Percentiles rank a stretch among this genome's conserved stretches.
Evolutionary conservation across 2,113 vertebrate species (phyloP).

Genomic region (Panthera tigris): DNA sequence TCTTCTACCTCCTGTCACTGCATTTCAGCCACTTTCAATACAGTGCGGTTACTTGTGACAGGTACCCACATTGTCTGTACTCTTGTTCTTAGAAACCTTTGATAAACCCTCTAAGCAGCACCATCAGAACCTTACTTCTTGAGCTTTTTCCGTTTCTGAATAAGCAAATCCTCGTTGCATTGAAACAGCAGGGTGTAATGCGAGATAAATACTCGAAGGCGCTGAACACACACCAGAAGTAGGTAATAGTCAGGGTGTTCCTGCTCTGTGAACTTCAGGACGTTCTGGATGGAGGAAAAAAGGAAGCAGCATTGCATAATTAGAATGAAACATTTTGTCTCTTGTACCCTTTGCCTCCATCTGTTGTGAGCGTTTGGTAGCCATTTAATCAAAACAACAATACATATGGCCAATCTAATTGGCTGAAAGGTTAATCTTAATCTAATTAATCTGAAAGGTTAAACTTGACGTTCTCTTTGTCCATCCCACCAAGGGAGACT

Average conservation of each 20-base stretch:
- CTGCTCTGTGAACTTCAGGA: constrained; percentile 94
- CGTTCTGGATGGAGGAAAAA: constrained; percentile 85
- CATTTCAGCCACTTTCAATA: neutral
- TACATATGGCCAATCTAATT: neutral
- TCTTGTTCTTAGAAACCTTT: neutral
- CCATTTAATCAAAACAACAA: constrained; percentile 1
- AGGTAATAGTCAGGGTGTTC: constrained; percentile 98
- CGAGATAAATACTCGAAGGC: constrained; percentile 92
- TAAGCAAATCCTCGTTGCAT: constrained; percentile 95
- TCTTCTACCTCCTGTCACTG: neutral
- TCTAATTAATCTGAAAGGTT: neutral
- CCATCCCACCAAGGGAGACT: neutral
- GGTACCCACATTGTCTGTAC: neutral
- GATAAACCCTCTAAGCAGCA: neutral
- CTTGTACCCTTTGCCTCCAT: constrained; percentile 3
- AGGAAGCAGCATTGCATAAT: constrained; percentile 65
- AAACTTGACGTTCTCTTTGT: neutral
- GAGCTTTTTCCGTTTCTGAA: constrained; percentile 93
- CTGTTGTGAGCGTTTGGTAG: neutral
- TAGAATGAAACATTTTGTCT: constrained; percentile 36
- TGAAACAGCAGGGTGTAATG: constrained; percentile 95
- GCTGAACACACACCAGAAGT: constrained; percentile 95
- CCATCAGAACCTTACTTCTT: constrained; percentile 89
- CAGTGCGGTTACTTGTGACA: neutral
- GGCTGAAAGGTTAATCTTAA: neutral